A percentile compares a stretch with the other conserved stretches of the same genome.
These are phyloP conservation scores for Calosoma granatense DNA, from an alignment of 1,140 invertebrate genomes.

Conservation along the genomic window DNA sequence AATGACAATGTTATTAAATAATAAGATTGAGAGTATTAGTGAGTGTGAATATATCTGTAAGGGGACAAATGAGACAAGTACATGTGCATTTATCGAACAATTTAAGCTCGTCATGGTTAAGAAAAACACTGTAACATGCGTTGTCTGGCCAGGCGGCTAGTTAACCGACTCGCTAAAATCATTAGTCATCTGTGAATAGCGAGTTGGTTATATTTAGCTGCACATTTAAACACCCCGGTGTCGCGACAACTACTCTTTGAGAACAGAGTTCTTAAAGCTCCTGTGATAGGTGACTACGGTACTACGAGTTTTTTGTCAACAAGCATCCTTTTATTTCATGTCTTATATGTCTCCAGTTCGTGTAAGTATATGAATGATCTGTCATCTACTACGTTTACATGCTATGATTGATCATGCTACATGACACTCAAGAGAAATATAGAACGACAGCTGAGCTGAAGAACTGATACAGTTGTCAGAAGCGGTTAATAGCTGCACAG, in stretches of 20 bases:
- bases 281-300: background rate
- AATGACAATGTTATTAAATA: too few relatives aligned
- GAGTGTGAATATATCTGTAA: too few relatives aligned
- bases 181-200: slow-evolving; percentile 1
- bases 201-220: background rate
- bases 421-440: background rate
- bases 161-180: slow-evolving; percentile 5
- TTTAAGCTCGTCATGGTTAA: background rate
- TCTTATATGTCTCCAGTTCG: background rate
- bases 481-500: background rate
- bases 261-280: too few relatives aligned
- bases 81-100: slow-evolving; percentile 1
- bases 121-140: background rate
- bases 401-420: background rate
- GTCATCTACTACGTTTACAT: slow-evolving; percentile 4
- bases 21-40: too few relatives aligned
- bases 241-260: background rate
- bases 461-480: background rate
- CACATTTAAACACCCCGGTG: background rate
- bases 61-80: too few relatives aligned
- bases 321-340: background rate
- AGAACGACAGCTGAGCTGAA: background rate
- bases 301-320: too few relatives aligned
- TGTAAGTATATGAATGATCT: slow-evolving; percentile 3
- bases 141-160: background rate